A percentile compares a stretch with the other conserved stretches of the same genome.
phyloP scores from a whole-genome alignment of 2,797 vertebrate species.

The Pseudochirops corinnae region DNA sequence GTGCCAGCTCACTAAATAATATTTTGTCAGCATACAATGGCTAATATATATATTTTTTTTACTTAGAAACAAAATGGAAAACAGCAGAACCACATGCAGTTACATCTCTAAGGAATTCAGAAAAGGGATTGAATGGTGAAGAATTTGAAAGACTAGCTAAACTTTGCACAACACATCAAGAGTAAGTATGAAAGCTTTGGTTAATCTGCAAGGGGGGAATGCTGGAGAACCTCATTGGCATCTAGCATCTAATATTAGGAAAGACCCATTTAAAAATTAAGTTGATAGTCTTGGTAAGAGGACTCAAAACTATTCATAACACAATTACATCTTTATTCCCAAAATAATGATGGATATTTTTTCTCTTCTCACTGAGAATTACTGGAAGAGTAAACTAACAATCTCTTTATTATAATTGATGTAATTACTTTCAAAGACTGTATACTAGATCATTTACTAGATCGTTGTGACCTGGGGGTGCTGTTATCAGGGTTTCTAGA shows the following conservation, averaged over 20 bases:
- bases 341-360: background rate
- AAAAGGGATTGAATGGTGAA: slow-evolving; percentile 85
- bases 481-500: background rate
- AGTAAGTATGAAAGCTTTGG: slow-evolving; percentile 87
- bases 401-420: background rate
- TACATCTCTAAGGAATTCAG: slow-evolving; percentile 76
- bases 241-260: slow-evolving; percentile 28
- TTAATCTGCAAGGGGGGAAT: slow-evolving; percentile 21
- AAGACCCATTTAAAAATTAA: slow-evolving; percentile 41
- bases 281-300: slow-evolving; percentile 43
- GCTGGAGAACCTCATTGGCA: background rate
- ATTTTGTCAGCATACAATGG: slow-evolving; percentile 50
- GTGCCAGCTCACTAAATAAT: background rate
- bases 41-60: slow-evolving; percentile 74
- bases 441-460: background rate
- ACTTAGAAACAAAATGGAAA: slow-evolving; percentile 92
- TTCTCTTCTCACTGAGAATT: slow-evolving; percentile 47
- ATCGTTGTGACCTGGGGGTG: background rate
- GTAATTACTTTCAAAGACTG: background rate
- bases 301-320: slow-evolving; percentile 17
- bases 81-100: slow-evolving; percentile 77
- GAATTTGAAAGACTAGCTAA: slow-evolving; percentile 90
- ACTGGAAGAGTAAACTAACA: slow-evolving; percentile 27
- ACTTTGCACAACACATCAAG: slow-evolving; percentile 93
- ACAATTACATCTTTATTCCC: background rate